Evolutionary conservation across 2,797 vertebrate genomes (phyloP), one percentile per base, ranked within the genome.

Genomic region (Thamnophis elegans): DNA sequence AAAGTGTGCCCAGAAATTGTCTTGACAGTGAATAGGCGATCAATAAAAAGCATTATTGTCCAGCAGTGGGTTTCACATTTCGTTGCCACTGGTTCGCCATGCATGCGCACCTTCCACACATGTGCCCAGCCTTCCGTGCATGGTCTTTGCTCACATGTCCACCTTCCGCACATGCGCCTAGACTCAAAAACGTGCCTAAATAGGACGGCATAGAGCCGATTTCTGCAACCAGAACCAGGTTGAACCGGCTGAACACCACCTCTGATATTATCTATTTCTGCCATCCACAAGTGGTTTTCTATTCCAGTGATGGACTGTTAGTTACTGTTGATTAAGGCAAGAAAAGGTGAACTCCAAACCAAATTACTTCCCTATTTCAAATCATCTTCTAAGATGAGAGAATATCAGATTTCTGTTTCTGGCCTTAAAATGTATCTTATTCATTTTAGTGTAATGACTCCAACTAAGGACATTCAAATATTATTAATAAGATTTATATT

Each of bases 201-300:
- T 54, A 14, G 12, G 47, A 51, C 4, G 6, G 47, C 47, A 51
- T 51, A 51, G 47, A 51, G 54, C 54, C 54, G 54, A 55, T 55
- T 55, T 55, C 54, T 1, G 12, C 54, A 14, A 1, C 54, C 3
- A 0, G 3, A 55, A 55, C 13, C 11, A 2, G 53, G 1, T 2
- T 11, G 53, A 54, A 54, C 53, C 11, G 10, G 53, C 1, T 11
- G 53, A 54, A 54, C 54, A 54, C 54, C 54, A 55, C 54, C 54
- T 55, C 54, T 55, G 54, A 20, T 73, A 18, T 42, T 73, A 36
- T 73, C 18, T 32, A 73, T 73, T 73, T 73, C 32, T 36, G 16
- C 68, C 32, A 18, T 73, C 68, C 18, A 73, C 14, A 36, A 73
- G 16, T 20, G 13, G 62, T 65, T 65, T 0, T 5, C 62, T n/a